These are phyloP conservation scores for Phalanger gymnotis DNA, from an alignment of 2,797 vertebrate species.

Conservation along the genomic window DNA sequence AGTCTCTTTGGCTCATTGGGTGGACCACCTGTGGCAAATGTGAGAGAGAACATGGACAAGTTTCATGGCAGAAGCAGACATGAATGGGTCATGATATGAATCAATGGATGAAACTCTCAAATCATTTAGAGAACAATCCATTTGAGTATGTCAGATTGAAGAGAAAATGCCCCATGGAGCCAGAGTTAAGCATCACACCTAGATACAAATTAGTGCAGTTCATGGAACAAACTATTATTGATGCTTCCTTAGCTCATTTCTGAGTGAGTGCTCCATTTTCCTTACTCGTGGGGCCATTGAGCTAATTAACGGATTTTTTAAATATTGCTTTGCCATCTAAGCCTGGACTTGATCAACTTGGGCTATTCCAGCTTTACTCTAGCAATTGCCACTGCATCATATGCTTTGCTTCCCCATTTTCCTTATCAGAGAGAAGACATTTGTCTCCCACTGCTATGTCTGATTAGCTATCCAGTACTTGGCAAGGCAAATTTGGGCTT, in stretches of 20 bases:
- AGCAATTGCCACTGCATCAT: neutral
- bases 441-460: neutral
- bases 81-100: neutral
- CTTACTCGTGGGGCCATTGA: neutral
- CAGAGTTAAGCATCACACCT: neutral
- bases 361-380: neutral
- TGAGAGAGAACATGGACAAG: neutral
- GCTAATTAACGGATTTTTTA: neutral
- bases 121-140: neutral
- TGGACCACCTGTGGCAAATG: neutral
- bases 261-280: neutral
- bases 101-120: neutral
- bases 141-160: neutral
- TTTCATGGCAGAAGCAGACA: neutral
- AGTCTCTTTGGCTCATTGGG: neutral
- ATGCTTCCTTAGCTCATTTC: neutral
- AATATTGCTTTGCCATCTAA: neutral
- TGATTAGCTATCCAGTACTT: neutral
- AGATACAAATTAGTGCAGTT: neutral
- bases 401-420: neutral
- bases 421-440: neutral
- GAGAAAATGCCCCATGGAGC: neutral
- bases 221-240: neutral
- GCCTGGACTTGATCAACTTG: neutral
- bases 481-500: neutral